Base-by-base conservation (phyloP, 2,888 invertebrate species). In the Cremastobaeus sp. region DNA sequence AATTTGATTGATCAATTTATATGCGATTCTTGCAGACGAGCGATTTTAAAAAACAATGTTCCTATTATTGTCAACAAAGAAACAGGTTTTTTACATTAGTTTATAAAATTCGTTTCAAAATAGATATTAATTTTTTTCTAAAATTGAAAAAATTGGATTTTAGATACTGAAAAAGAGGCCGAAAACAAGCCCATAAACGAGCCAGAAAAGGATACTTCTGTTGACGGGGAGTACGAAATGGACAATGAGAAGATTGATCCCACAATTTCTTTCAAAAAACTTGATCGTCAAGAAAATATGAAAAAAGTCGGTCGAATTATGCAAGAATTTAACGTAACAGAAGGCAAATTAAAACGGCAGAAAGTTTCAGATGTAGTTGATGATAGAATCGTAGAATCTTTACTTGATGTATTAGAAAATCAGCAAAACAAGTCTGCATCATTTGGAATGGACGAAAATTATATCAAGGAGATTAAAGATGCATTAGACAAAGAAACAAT, bases 341-440 rank as follows among this genome's bases (percentile, higher is more conserved):
- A 20, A 15, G 1, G 2, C 20, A 8, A 1, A 20, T 12, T 14
- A 8, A 50, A 50, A 21, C n/a, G 35, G 9, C 50, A 17, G 21
- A 34, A 35, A 34, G 11, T 43, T 21, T 21, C 43, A 12, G 14
- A 21, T 20, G 4, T 14, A 1, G 15, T 25, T 14, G 25, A 52
- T 25, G 52, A 37, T 25, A 25, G 20, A 21, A 25, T 25, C 1
- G 52, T n/a, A 37, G 37, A 52, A 37, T 37, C 37, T 2, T 34
- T 37, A 25, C 52, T 37, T 21, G 37, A 21, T 39, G 17, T 52
- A 15, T 3, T 52, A n/a, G 37, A 52, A 37, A 21, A 52, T 14
- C 21, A 28, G 18, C 21, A 37, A 37, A 37, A 52, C 5, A 52
- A 37, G 17, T n/a, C n/a, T 21, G n/a, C 4, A 6, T 37, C 5